Evolutionary conservation across 2,113 vertebrate species (phyloP), one percentile per base, ranked within the genome.

Genomic region (Hystrix cristata): DNA sequence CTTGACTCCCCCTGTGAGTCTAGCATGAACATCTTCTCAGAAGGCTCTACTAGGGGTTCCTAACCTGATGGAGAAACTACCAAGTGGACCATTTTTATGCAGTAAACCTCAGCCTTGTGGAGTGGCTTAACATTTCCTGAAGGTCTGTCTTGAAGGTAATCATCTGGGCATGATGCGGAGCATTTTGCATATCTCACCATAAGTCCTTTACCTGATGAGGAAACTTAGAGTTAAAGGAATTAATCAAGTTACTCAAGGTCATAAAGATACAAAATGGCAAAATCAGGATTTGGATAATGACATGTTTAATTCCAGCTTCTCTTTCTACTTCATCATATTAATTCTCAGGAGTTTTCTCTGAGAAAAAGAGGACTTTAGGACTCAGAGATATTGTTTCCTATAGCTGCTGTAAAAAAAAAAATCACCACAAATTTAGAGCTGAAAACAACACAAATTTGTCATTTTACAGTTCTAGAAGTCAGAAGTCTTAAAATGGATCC

Each of bases 261-360:
- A 85, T 55, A 69, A 46, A 92, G n/a, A 87, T 43, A 74, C 21
- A 46, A 87, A 95, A 16, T 95, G 29, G 76, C 38, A 94, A 93
- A 87, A 84, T 79, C 31, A 87, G 48, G 34, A 83, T 83, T 94
- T 79, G 9, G 92, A 87, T 55, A 85, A 65, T 13, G 4, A 43
- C 5, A 31, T 72, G n/a, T 43, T 95, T 71, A 88, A 89, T n/a
- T 91, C 60, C 57, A 91, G 19, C 25, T 89, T 89, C 48, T 90
- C 60, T 87, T 88, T 88, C 12, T 60, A 23, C 85, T 87, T 82
- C n/a, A 69, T 55, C n/a, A 6, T 59, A 62, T 90, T 71, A 86
- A 65, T 51, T 83, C 64, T 79, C n/a, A 46, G 34, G 55, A 79
- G 23, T 93, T 82, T 92, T 90, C 27, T 34, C 46, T 65, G 43